phyloP scores from a whole-genome alignment of 2,113 vertebrate genomes.

The Leptodactylus fuscus region DNA sequence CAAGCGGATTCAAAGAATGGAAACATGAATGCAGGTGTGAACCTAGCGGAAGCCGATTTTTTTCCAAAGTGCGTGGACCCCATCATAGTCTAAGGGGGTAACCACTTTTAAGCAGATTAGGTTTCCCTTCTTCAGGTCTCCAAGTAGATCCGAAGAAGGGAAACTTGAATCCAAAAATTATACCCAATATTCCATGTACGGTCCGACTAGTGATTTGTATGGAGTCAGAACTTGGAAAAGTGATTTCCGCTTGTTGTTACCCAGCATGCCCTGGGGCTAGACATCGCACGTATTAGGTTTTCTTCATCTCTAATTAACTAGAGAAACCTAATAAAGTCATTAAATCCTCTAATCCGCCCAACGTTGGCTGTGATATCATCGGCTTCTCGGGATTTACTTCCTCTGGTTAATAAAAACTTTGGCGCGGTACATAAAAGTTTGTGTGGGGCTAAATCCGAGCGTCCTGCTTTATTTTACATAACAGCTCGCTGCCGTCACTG shows the following conservation, averaged over 20 bases:
- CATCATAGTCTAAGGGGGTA: no score
- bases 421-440: not conserved
- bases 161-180: no score
- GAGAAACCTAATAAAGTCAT: conserved; percentile 16
- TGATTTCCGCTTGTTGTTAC: not conserved
- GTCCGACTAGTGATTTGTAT: no score
- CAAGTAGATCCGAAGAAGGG: no score
- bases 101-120: no score
- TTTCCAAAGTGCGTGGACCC: no score
- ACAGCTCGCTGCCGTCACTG: not conserved
- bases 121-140: no score
- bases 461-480: not conserved
- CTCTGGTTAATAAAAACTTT: conserved; percentile 11
- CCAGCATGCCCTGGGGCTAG: not conserved
- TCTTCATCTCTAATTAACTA: not conserved
- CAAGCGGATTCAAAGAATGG: no score
- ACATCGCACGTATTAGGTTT: not conserved
- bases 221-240: not conserved
- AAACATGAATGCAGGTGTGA: no score
- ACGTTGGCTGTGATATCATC: not conserved
- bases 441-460: no score
- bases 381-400: not conserved
- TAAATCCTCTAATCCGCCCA: not conserved
- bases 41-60: no score
- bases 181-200: no score